A percentile compares a stretch with the other conserved stretches of the same genome.
These are phyloP conservation scores for Miichthys miiuy DNA, from an alignment of 2,797 vertebrate genomes.

Conservation along the genomic window DNA sequence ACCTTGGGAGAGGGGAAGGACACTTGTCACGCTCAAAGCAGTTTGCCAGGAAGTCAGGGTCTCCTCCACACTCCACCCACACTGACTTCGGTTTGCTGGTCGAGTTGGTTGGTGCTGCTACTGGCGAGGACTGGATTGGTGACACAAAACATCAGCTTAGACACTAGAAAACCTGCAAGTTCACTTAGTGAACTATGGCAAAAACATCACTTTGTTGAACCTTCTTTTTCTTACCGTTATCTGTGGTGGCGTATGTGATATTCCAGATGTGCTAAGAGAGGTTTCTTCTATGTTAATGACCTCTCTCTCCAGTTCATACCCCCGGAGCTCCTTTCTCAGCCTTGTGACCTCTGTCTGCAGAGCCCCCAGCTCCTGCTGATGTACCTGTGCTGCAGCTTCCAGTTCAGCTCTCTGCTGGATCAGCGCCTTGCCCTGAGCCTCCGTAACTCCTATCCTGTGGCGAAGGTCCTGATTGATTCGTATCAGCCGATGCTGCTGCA, in stretches of 20 bases:
- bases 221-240: conserved; percentile 46
- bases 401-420: conserved; percentile 94
- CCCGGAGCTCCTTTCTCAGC: conserved; percentile 86
- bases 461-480: conserved; percentile 95
- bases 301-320: conserved; percentile 63
- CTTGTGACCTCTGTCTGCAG: conserved; percentile 85
- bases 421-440: conserved; percentile 91
- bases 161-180: background rate
- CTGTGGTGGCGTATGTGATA: conserved; percentile 10
- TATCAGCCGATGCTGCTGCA: conserved; percentile 93
- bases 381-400: conserved; percentile 89
- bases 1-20: conserved; percentile 40
- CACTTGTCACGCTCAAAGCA: conserved; percentile 62
- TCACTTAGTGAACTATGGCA: background rate
- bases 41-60: conserved; percentile 68
- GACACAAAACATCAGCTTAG: conserved; percentile 41
- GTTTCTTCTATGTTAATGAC: conserved; percentile 31
- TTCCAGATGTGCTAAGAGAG: conserved; percentile 17
- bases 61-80: conserved; percentile 79
- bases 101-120: conserved; percentile 22
- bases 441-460: conserved; percentile 88
- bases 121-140: conserved; percentile 52
- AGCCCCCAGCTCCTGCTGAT: conserved; percentile 89
- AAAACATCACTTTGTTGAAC: too few relatives aligned
- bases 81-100: conserved; percentile 69